Percentiles rank a stretch among this genome's conserved stretches.
phyloP scores from a whole-genome alignment of 2,113 vertebrate genomes.

The Coptodon rendalli region DNA sequence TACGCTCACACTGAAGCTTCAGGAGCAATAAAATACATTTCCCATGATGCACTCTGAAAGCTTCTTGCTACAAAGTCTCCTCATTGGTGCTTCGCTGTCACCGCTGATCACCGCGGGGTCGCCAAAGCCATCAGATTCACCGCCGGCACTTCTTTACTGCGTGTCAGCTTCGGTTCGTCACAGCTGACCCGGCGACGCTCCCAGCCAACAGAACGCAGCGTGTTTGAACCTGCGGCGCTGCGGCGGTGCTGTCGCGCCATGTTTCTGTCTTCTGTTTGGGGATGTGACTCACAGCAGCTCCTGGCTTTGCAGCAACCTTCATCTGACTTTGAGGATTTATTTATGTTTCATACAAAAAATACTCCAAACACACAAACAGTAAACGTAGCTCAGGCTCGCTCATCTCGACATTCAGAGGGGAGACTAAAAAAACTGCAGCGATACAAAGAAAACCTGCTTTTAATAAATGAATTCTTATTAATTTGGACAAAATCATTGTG shows the following conservation, averaged over 20 bases:
- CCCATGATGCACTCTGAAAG: neutral
- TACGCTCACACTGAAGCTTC: rapidly evolving
- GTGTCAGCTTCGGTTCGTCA: neutral
- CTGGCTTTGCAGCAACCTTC: neutral
- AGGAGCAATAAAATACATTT: neutral
- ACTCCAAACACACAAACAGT: neutral
- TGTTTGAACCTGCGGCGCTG: neutral
- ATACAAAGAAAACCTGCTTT: neutral
- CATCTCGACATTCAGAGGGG: neutral
- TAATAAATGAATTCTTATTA: rapidly evolving
- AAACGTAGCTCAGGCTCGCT: neutral
- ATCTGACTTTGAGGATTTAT: neutral
- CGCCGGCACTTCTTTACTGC: neutral
- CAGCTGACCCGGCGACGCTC: neutral
- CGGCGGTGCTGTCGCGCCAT: neutral
- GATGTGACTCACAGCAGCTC: neutral
- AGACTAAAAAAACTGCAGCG: neutral
- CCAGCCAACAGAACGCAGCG: neutral
- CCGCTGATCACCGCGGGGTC: neutral
- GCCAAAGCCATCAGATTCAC: neutral
- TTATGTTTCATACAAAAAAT: neutral
- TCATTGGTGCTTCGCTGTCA: neutral
- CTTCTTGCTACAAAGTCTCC: neutral
- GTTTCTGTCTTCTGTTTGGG: neutral
- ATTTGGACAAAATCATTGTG: rapidly evolving